Conservation (phyloP, 2,113 vertebrate genomes). For the Calonectris borealis region DNA sequence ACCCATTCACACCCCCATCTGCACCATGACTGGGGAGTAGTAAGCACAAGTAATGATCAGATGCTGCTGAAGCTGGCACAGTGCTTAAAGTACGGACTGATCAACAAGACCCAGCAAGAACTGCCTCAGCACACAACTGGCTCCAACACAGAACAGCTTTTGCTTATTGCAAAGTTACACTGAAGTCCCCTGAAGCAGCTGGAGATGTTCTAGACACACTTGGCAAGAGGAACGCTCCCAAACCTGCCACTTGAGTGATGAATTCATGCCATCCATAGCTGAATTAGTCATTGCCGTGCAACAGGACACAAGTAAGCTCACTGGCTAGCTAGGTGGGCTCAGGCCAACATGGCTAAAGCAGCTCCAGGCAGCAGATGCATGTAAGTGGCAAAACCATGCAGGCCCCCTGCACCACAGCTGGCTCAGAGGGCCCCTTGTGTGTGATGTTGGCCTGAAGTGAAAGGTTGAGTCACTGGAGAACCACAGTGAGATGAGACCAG, state of each 20-base stretch:
- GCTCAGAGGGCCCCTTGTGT: background rate
- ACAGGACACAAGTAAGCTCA: background rate
- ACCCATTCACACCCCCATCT: background rate
- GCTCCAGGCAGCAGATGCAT: background rate
- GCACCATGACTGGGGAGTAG: background rate
- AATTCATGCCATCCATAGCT: background rate
- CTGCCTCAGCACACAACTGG: background rate
- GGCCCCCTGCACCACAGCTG: background rate
- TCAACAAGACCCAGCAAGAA: background rate
- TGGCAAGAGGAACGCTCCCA: background rate
- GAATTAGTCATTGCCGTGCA: background rate
- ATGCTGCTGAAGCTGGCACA: background rate
- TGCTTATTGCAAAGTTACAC: background rate
- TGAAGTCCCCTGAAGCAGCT: background rate
- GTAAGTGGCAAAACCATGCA: background rate
- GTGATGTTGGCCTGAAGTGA: background rate
- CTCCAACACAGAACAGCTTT: background rate
- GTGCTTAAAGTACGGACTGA: background rate
- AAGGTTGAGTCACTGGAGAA: background rate
- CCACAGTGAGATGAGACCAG: background rate
- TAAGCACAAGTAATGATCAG: background rate
- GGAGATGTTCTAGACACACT: background rate
- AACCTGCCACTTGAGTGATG: background rate
- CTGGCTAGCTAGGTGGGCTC: background rate
- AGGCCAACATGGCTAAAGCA: background rate